Conservation (phyloP, 1,140 invertebrate genomes). For the Battus philenor region DNA sequence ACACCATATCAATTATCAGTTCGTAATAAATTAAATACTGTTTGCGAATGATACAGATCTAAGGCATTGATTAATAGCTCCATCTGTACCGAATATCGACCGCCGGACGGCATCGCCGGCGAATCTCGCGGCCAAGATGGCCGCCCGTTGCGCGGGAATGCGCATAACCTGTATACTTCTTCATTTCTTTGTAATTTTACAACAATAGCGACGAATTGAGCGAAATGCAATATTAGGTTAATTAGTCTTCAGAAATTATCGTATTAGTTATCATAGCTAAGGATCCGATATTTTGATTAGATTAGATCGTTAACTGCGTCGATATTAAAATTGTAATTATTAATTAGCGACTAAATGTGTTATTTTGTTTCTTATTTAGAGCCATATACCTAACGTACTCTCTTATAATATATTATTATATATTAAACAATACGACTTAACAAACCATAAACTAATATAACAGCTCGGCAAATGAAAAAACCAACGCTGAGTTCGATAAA, state of each 20-base stretch:
- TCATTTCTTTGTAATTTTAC: too few species aligned
- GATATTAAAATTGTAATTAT: not conserved
- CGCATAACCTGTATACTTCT: too few species aligned
- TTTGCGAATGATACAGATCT: constrained; percentile 67
- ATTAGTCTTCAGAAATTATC: not conserved
- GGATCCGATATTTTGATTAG: constrained; percentile 1
- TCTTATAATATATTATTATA: too few species aligned
- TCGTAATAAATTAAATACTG: constrained; percentile 67
- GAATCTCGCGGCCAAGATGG: constrained; percentile 54
- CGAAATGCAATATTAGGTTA: constrained; percentile 5
- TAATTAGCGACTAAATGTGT: constrained; percentile 14
- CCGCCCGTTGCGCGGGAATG: too few species aligned
- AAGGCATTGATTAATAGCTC: constrained; percentile 64
- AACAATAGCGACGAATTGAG: too few species aligned
- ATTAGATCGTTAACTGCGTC: constrained; percentile 10
- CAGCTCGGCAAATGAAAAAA: too few species aligned
- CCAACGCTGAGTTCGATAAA: too few species aligned
- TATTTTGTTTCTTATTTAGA: too few species aligned
- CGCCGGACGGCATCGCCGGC: constrained; percentile 29
- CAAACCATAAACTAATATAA: too few species aligned
- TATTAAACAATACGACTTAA: too few species aligned
- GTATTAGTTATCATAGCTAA: constrained; percentile 1
- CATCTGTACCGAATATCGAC: constrained; percentile 50
- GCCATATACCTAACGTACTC: too few species aligned
- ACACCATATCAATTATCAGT: constrained; percentile 60